These are phyloP conservation scores for Trochalopteron elliotii DNA, from an alignment of 2,113 vertebrate genomes.

Conservation along the genomic window DNA sequence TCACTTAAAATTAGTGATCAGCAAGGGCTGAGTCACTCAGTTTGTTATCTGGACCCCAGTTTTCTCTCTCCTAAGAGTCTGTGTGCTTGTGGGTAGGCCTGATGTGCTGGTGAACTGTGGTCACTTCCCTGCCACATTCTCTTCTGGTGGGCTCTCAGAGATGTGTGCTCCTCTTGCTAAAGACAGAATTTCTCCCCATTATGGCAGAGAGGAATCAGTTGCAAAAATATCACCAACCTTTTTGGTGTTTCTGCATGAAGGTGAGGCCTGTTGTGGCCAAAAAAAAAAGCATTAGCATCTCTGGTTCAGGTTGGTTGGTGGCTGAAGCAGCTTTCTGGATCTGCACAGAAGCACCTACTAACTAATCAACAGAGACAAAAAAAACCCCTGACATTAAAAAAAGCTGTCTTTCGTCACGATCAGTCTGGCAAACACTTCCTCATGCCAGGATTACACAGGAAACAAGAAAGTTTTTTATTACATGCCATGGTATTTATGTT, in stretches of 20 bases:
- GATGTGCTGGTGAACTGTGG: neutral
- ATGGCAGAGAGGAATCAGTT: neutral
- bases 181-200: neutral
- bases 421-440: neutral
- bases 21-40: neutral
- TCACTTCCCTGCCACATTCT: neutral
- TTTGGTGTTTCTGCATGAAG: neutral
- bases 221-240: neutral
- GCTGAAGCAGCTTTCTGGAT: neutral
- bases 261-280: neutral
- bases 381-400: neutral
- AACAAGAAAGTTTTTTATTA: neutral
- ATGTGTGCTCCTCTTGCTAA: neutral
- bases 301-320: neutral
- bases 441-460: neutral
- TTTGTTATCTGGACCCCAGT: accelerated
- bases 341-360: accelerated
- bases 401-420: neutral
- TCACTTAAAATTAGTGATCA: neutral
- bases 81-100: accelerated
- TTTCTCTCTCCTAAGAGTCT: neutral
- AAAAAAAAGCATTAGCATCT: neutral
- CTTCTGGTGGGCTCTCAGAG: neutral
- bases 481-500: neutral
- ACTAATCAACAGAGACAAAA: neutral